Conservation (phyloP, 2,888 invertebrate species). For the Andrena dorsata region DNA sequence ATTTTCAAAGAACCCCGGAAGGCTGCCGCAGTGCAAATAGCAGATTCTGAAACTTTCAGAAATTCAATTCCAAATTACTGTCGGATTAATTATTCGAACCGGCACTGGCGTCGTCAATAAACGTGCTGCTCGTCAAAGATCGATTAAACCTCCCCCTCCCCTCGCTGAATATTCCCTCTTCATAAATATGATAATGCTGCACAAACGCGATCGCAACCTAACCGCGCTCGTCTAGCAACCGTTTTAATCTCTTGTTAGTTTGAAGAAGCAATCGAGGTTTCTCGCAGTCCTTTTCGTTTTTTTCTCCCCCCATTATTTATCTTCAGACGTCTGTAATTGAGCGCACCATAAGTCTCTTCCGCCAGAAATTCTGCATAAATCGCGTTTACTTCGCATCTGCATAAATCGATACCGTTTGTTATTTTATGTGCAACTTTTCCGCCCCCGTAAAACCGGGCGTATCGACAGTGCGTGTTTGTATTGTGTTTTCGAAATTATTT, state of each 20-base stretch:
- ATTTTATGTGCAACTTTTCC: slow-evolving; percentile 18
- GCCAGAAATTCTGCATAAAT: slow-evolving; percentile 34
- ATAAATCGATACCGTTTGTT: slow-evolving; percentile 29
- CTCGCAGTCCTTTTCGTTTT: slow-evolving; percentile 11
- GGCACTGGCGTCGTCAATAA: slow-evolving; percentile 24
- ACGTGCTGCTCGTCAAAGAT: slow-evolving; percentile 53
- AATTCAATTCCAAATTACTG: slow-evolving; percentile 43
- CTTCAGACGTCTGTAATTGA: slow-evolving; percentile 28
- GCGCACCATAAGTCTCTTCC: slow-evolving; percentile 19
- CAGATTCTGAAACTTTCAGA: slow-evolving; percentile 9
- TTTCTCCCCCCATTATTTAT: slow-evolving; percentile 34
- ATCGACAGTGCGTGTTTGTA: background rate
- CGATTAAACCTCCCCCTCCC: slow-evolving; percentile 62
- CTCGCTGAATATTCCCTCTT: slow-evolving; percentile 53
- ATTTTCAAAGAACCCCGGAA: slow-evolving; percentile 13
- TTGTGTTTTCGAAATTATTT: background rate
- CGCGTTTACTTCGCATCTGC: slow-evolving; percentile 3
- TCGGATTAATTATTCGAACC: slow-evolving; percentile 49
- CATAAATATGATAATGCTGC: slow-evolving; percentile 61
- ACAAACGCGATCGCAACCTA: slow-evolving; percentile 49
- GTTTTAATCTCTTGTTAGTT: slow-evolving; percentile 57
- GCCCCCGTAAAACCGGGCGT: background rate
- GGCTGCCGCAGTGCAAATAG: background rate
- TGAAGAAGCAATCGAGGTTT: slow-evolving; percentile 44
- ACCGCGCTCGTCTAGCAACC: slow-evolving; percentile 47